Evolutionary conservation across 2,113 vertebrate species (phyloP).

Genomic region (Pholis gunnellus): DNA sequence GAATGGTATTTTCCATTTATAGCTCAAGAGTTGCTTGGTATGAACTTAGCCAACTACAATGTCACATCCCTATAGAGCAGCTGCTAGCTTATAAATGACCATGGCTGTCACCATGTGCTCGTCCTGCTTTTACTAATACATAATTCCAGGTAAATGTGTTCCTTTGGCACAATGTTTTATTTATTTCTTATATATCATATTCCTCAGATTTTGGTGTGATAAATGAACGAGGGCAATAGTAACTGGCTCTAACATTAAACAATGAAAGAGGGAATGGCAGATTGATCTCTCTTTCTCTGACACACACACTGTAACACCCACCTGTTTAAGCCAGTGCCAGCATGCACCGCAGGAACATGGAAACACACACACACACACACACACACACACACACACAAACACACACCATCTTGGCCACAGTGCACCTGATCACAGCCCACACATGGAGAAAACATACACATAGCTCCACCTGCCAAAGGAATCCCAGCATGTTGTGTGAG

Average conservation of each 20-base stretch:
- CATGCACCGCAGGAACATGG: constrained; percentile 26
- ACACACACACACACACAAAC: constrained; percentile 9
- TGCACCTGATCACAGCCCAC: constrained; percentile 70
- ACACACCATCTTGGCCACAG: constrained; percentile 48
- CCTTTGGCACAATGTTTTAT: not conserved
- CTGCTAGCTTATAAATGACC: not conserved
- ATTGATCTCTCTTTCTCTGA: constrained; percentile 34
- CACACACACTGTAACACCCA: constrained; percentile 10
- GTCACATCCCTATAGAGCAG: not conserved
- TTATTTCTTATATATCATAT: not conserved
- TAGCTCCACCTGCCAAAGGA: constrained; percentile 52
- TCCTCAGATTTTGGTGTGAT: not conserved
- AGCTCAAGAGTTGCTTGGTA: constrained; percentile 34
- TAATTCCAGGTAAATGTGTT: not conserved
- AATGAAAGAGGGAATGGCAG: constrained; percentile 21
- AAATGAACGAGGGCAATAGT: not conserved
- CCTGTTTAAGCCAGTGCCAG: constrained; percentile 52
- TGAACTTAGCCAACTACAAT: not conserved
- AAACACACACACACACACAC: constrained; percentile 15
- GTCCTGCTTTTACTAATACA: not conserved
- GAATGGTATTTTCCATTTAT: constrained; percentile 13
- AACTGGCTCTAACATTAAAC: not conserved
- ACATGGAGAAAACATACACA: constrained; percentile 69
- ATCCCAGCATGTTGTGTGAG: constrained; percentile 52
- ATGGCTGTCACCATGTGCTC: not conserved